Evolutionary conservation across 2,797 vertebrate genomes (phyloP).

Genomic region (Zenarchopterus dispar): DNA sequence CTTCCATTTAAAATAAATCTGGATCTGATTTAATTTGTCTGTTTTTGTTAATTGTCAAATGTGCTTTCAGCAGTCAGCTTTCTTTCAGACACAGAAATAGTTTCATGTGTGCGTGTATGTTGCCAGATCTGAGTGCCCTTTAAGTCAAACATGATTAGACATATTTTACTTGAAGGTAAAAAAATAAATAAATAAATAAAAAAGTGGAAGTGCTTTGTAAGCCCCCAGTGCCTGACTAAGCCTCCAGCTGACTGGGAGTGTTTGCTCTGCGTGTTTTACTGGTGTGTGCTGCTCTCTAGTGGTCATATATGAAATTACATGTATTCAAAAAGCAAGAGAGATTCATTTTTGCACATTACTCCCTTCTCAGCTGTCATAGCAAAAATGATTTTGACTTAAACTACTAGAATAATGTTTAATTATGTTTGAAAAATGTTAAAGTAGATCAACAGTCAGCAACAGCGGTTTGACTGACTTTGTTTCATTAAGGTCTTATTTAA

Average conservation of each 20-base stretch:
- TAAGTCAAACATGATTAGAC: not conserved
- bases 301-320: constrained; percentile 16
- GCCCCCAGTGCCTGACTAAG: constrained; percentile 9
- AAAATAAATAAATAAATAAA: constrained; percentile 1
- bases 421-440: no score
- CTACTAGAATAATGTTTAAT: no score
- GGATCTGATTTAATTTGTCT: no score
- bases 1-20: no score
- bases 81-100: not conserved
- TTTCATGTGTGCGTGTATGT: not conserved
- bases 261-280: not conserved
- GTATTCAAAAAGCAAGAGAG: not conserved
- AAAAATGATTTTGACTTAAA: no score
- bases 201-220: constrained; percentile 12
- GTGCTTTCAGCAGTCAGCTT: not conserved
- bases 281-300: constrained; percentile 58
- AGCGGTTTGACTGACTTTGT: no score
- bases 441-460: no score
- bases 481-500: no score
- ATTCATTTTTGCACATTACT: not conserved
- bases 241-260: not conserved
- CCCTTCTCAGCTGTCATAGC: no score
- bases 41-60: no score
- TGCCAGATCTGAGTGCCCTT: not conserved
- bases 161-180: not conserved